Evolutionary conservation across 2,797 vertebrate species (phyloP), one percentile per base, ranked within the genome.

Genomic region (Erpetoichthys calabaricus): DNA sequence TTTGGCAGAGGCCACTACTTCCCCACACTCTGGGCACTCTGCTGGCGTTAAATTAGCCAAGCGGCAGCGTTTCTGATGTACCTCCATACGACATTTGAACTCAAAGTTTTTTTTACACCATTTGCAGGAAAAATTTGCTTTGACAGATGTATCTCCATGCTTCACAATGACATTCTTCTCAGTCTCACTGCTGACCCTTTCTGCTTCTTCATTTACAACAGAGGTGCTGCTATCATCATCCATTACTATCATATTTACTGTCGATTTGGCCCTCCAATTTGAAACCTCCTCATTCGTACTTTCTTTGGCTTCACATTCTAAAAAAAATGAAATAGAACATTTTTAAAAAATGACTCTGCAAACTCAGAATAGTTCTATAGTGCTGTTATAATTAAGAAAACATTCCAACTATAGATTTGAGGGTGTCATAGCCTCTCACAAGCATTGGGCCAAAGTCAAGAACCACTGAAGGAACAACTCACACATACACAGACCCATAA

Each of bases 101-200:
- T 80, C 78, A 55, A 92, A 96, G 6, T 65, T 79, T 64, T 87
- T 92, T 54, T 75, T 72, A 1, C 88, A 94, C 72, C 87, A 88
- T 64, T 74, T 75, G 58, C 91, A 94, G 60, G 73, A 4, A 56
- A 80, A 76, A 68, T 88, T 56, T 80, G 86, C 67, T 77, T 83
- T 51, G 77, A 25, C 25, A 25, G 63, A 56, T 65, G n/a, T 52
- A 56, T 44, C 53, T 62, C 44, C 0, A 55, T 1, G 4, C 56
- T 62, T 49, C 70, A 75, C 45, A 64, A 70, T 53, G 56, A 65
- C 1, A 8, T 63, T 25, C 25, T 25, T 25, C 25, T 25, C 25
- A 25, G 25, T 25, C 25, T 25, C 25, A 25, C 60, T n/a, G 49
- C 45, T 45, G 47, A 41, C 4, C 56, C 42, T 47, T 69, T 70